These are phyloP conservation scores for Chaenocephalus aceratus DNA, from an alignment of 2,113 vertebrate species.

Conservation along the genomic window DNA sequence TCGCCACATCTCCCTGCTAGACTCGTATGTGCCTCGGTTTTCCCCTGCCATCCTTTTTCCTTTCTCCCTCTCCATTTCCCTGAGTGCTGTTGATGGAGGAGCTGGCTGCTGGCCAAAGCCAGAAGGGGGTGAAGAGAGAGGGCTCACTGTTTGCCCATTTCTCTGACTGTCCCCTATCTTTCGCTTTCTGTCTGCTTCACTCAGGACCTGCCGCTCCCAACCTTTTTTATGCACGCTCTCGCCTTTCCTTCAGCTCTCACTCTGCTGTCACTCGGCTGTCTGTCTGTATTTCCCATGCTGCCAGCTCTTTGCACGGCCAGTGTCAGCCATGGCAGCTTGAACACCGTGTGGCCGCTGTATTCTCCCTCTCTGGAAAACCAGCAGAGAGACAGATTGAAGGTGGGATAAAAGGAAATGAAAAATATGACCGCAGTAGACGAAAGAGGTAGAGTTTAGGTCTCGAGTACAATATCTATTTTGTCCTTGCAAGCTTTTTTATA, in stretches of 20 bases:
- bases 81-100: slow-evolving; percentile 77
- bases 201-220: slow-evolving; percentile 24
- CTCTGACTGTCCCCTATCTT: slow-evolving; percentile 41
- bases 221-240: slow-evolving; percentile 27
- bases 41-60: slow-evolving; percentile 15
- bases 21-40: slow-evolving; percentile 20
- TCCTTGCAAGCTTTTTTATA: slow-evolving; percentile 19
- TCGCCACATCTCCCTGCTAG: slow-evolving; percentile 25
- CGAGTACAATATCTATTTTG: slow-evolving; percentile 21
- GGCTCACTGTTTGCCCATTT: slow-evolving; percentile 50
- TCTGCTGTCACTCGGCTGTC: slow-evolving; percentile 57
- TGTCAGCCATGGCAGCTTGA: slow-evolving; percentile 51
- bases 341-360: slow-evolving; percentile 13
- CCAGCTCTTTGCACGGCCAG: slow-evolving; percentile 31
- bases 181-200: slow-evolving; percentile 34
- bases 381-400: slow-evolving; percentile 3
- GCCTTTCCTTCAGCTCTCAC: slow-evolving; percentile 38
- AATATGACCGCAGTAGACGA: neutral
- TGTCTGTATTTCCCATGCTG: slow-evolving; percentile 46
- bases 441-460: slow-evolving; percentile 20
- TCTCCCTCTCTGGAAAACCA: slow-evolving; percentile 11
- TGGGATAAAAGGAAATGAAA: neutral
- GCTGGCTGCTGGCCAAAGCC: slow-evolving; percentile 69
- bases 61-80: slow-evolving; percentile 67
- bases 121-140: slow-evolving; percentile 54